These are phyloP conservation scores for Piprites chloris DNA, from an alignment of 2,113 vertebrate species.

Conservation along the genomic window DNA sequence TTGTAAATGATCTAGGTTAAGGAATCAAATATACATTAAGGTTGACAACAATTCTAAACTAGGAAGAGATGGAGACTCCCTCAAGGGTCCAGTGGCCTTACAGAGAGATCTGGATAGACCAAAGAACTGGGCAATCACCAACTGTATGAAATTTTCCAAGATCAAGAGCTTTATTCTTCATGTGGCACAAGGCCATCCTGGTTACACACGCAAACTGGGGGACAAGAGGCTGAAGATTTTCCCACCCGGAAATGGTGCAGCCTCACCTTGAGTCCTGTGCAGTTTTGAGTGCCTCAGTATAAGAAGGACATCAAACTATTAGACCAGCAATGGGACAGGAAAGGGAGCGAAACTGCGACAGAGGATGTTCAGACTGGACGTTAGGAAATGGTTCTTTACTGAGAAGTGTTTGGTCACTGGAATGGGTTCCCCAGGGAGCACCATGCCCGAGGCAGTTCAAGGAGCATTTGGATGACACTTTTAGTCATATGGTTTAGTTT, in stretches of 20 bases:
- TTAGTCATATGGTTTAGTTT: background rate
- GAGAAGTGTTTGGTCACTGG: accelerated
- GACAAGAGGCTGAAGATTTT: background rate
- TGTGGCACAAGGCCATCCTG: background rate
- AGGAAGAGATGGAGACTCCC: background rate
- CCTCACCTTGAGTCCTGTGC: background rate
- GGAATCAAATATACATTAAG: background rate
- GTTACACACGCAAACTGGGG: background rate
- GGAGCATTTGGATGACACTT: background rate
- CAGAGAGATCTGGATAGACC: background rate
- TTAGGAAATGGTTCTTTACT: background rate
- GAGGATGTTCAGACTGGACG: background rate
- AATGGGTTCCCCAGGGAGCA: background rate
- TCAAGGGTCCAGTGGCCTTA: background rate
- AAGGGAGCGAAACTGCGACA: background rate
- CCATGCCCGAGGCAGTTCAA: background rate
- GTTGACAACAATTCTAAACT: background rate
- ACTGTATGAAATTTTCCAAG: background rate
- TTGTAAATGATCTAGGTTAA: background rate
- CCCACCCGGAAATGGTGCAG: background rate
- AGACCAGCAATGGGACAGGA: background rate
- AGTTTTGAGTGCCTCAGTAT: background rate
- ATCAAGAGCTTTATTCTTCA: background rate
- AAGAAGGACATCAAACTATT: background rate
- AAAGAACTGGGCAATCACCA: background rate